These are phyloP conservation scores for Ephestia elutella DNA, from an alignment of 1,140 invertebrate species.

Conservation along the genomic window DNA sequence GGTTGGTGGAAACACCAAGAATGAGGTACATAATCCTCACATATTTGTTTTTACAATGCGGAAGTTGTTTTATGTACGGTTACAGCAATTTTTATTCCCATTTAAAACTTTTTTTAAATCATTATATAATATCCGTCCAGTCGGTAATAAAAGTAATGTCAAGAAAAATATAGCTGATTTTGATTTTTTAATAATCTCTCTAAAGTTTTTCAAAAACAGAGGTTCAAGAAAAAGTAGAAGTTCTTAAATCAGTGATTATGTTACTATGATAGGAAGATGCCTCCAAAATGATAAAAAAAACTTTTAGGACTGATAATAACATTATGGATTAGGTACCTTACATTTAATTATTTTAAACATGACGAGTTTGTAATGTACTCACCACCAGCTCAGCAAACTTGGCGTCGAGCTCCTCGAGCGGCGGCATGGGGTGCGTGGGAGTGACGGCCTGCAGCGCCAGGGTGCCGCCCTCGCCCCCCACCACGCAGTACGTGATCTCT, in stretches of 20 bases:
- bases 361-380: slow-evolving; percentile 54
- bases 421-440: slow-evolving; percentile 92
- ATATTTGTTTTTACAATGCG: neutral
- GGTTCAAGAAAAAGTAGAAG: no score
- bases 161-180: no score
- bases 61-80: neutral
- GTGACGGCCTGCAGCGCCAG: slow-evolving; percentile 89
- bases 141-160: no score
- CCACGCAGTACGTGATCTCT: slow-evolving; percentile 92
- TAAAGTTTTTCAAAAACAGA: no score
- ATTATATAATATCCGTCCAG: no score
- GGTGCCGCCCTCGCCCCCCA: slow-evolving; percentile 89
- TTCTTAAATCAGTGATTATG: no score
- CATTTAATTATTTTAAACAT: no score
- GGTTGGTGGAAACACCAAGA: neutral
- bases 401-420: slow-evolving; percentile 91
- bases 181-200: no score
- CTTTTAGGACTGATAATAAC: no score
- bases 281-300: no score
- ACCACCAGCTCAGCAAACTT: slow-evolving; percentile 96
- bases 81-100: neutral
- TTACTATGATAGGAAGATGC: no score
- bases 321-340: no score
- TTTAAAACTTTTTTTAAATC: neutral
- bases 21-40: neutral